Evolutionary conservation across 2,797 vertebrate genomes (phyloP).

Genomic region (Remorina albescens): DNA sequence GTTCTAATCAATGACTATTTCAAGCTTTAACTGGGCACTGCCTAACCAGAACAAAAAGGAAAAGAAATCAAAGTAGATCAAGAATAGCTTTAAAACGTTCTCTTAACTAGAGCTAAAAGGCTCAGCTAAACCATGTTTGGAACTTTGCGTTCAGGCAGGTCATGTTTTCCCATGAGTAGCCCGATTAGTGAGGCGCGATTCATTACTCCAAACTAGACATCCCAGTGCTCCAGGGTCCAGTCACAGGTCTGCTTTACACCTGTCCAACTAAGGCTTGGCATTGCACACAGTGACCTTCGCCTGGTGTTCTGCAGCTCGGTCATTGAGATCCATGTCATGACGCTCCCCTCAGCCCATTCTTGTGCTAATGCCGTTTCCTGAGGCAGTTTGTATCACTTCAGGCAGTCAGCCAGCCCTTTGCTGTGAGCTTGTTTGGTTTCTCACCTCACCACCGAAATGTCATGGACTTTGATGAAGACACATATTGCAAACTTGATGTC

Average conservation of each 20-base stretch:
- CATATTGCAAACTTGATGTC: neutral
- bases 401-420: neutral
- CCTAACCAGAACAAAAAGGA: too few relatives aligned
- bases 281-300: too few relatives aligned
- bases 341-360: neutral
- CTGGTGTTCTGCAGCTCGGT: neutral
- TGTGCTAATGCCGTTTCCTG: neutral
- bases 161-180: neutral
- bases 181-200: slow-evolving; percentile 4
- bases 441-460: neutral
- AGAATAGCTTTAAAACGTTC: neutral
- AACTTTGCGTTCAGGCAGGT: neutral
- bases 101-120: neutral
- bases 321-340: neutral
- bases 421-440: neutral
- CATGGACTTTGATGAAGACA: neutral
- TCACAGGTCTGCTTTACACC: neutral
- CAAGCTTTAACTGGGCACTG: too few relatives aligned
- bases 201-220: neutral
- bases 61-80: neutral
- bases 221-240: neutral
- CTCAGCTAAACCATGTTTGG: neutral
- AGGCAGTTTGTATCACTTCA: neutral
- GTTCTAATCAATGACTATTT: neutral
- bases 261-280: slow-evolving; percentile 1